Base-by-base conservation (phyloP, 2,888 invertebrate species). In the Xestia c-nigrum region DNA sequence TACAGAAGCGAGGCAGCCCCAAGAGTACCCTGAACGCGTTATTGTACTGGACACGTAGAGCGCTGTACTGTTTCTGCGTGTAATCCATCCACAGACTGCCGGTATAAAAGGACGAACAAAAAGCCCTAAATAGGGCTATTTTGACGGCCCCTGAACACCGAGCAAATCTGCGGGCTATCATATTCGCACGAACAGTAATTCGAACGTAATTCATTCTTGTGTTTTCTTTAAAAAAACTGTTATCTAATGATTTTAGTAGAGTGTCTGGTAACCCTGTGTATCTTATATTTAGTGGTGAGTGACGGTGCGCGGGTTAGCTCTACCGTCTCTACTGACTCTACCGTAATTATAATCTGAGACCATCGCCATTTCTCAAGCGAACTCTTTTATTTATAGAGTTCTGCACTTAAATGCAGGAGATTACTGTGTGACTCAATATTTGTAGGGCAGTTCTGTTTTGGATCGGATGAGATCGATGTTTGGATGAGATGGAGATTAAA, bases 261-360 rank as follows among this genome's bases (percentile, higher is more conserved):
- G 6, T 21, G n/a, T 12, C 70, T 80, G 85, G 63, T 78, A 87
- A 47, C 85, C 85, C 85, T 85, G 72, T 66, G 46, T 85, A 90
- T 85, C 91, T 93, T 93, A 93, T 94, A 93, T 94, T 93, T 93
- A 93, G 91, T 92, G 94, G 94, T 95, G 95, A 94, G 94, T 95
- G 95, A 94, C 94, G 95, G 92, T 94, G 92, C 91, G 91, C 94
- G 92, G 93, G 92, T 88, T 86, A 89, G 86, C 89, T 90, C 90
- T 90, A 89, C 89, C 63, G 67, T 46, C 79, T 79, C 63, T 46
- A 89, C 89, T 47, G 63, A 52, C 79, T 79, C 76, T 46, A 69
- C 85, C 91, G 92, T 95, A 95, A 95, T 95, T 96, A 96, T 94
- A 91, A 94, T 93, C 94, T 92, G 92, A 91, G 91, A 89, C 91